A percentile compares a stretch with the other conserved stretches of the same genome.
These are phyloP conservation scores for Ardeotis arabs DNA, from an alignment of 2,113 vertebrate genomes.

Conservation along the genomic window DNA sequence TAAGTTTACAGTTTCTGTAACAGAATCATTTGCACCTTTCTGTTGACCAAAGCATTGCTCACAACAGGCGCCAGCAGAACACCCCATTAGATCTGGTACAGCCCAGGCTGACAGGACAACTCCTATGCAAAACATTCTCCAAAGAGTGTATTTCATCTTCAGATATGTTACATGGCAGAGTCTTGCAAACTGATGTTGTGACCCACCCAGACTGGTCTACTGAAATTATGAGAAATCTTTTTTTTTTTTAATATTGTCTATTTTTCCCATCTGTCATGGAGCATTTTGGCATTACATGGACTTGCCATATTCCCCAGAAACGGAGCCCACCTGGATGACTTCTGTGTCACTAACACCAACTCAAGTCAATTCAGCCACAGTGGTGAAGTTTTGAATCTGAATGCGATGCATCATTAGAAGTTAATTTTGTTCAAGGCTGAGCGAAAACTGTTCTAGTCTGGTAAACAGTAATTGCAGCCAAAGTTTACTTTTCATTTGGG, in stretches of 20 bases:
- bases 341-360: not conserved
- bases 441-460: not conserved
- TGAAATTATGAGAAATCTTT: not conserved
- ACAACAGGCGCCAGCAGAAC: not conserved
- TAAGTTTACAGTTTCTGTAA: not conserved
- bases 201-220: no score
- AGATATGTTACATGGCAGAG: not conserved
- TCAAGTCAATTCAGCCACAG: not conserved
- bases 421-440: not conserved
- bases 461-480: not conserved
- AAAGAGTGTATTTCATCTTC: not conserved
- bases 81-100: fast-evolving
- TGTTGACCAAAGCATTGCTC: not conserved
- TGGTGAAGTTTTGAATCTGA: not conserved
- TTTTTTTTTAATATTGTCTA: not conserved
- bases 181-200: not conserved
- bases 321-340: not conserved
- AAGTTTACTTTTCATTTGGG: conserved; percentile 21
- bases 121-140: not conserved
- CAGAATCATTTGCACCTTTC: not conserved
- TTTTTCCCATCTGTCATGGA: not conserved
- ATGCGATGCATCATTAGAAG: fast-evolving
- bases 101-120: not conserved
- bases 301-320: not conserved
- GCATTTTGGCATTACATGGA: fast-evolving